Conservation (phyloP, 2,113 vertebrate species). For the Microcebus tavaratra region DNA sequence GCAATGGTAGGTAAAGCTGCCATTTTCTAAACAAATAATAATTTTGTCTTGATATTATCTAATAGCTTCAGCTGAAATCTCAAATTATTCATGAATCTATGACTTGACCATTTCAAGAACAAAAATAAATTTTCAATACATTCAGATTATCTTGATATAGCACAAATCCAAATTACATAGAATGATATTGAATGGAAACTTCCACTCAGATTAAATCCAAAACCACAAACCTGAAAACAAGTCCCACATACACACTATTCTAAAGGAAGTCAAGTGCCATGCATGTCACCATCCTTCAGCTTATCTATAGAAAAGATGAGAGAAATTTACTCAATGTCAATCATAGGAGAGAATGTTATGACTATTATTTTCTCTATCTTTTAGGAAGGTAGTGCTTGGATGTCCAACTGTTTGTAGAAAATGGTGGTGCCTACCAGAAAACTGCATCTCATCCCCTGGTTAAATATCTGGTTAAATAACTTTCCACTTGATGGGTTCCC, state of each 20-base stretch:
- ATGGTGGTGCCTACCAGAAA: neutral
- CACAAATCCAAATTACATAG: neutral
- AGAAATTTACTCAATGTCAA: neutral
- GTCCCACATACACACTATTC: neutral
- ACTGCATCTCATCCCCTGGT: neutral
- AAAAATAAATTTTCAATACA: neutral
- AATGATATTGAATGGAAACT: slow-evolving; percentile 16
- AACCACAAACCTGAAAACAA: neutral
- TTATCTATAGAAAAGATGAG: neutral
- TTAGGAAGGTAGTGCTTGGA: neutral
- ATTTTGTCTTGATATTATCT: neutral
- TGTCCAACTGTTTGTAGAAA: neutral
- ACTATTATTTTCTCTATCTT: neutral
- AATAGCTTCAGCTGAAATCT: slow-evolving; percentile 25
- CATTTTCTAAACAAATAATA: neutral
- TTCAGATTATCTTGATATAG: neutral
- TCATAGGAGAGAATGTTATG: neutral
- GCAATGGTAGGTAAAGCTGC: neutral
- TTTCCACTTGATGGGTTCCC: neutral
- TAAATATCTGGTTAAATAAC: neutral
- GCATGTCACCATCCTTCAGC: neutral
- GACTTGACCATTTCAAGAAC: slow-evolving; percentile 4
- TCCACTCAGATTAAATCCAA: neutral
- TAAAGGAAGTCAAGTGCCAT: neutral
- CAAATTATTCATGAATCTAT: slow-evolving; percentile 31